phyloP scores from a whole-genome alignment of 2,797 vertebrate genomes.

The Helicolenus hilgendorfi region DNA sequence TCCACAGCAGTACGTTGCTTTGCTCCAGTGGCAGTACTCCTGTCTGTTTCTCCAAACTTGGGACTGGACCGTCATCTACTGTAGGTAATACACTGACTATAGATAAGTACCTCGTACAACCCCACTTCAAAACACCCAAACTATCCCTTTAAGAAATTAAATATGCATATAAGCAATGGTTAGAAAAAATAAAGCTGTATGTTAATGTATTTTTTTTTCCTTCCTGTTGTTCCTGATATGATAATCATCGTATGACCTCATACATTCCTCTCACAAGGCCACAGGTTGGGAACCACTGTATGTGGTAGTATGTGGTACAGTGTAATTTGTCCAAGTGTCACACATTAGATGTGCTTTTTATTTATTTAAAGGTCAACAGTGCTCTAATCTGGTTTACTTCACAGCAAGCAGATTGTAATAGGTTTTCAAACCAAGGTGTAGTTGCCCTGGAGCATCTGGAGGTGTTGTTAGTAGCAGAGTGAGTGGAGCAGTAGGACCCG shows the following conservation, averaged over 20 bases:
- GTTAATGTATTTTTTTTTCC: neutral
- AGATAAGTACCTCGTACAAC: no score
- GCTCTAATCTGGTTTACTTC: neutral
- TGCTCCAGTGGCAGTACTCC: no score
- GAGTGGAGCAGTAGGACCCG: slow-evolving; percentile 85
- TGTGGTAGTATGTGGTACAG: neutral
- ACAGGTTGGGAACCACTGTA: neutral
- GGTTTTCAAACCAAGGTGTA: neutral
- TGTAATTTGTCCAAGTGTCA: neutral
- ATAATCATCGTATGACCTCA: neutral
- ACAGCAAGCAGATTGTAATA: neutral
- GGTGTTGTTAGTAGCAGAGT: neutral
- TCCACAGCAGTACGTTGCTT: no score
- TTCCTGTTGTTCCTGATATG: neutral
- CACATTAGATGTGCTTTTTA: neutral
- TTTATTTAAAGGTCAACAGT: neutral
- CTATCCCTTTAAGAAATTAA: neutral
- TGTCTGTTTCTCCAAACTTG: no score
- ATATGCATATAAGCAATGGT: neutral
- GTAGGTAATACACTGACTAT: no score
- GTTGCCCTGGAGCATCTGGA: neutral
- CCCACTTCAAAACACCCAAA: no score
- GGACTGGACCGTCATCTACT: no score
- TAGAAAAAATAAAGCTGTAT: neutral
- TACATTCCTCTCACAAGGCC: neutral